Evolutionary conservation across 2,797 vertebrate genomes (phyloP).

Genomic region (Pangasius djambal): DNA sequence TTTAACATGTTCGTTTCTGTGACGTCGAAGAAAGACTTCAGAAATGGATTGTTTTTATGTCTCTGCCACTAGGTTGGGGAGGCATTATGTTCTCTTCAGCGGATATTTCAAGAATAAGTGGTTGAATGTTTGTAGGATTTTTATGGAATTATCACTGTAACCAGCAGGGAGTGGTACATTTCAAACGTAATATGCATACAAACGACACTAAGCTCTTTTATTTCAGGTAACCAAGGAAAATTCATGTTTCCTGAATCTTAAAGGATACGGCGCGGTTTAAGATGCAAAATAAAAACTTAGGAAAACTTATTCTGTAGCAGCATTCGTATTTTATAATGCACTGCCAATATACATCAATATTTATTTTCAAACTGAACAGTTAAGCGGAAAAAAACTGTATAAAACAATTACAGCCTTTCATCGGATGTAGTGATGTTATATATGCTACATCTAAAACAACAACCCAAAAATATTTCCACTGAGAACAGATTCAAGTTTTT

Average conservation of each 20-base stretch:
- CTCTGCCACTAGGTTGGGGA: background rate
- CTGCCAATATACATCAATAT: background rate
- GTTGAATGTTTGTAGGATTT: background rate
- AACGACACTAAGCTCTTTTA: background rate
- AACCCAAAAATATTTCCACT: background rate
- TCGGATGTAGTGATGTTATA: background rate
- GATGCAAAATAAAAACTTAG: background rate
- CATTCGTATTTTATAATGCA: background rate
- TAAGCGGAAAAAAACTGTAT: background rate
- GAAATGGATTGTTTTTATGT: background rate
- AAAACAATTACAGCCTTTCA: background rate
- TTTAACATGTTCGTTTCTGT: background rate
- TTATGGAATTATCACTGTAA: background rate
- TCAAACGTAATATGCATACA: background rate
- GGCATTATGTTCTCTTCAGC: background rate
- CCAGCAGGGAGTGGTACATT: background rate
- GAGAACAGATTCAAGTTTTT: constrained; percentile 41
- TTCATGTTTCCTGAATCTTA: background rate
- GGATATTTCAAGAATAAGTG: background rate
- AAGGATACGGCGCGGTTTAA: background rate
- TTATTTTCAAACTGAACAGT: background rate
- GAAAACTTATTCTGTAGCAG: background rate
- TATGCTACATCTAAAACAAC: background rate
- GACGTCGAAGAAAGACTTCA: background rate
- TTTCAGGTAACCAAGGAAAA: background rate